A percentile compares a stretch with the other conserved stretches of the same genome.
phyloP scores from a whole-genome alignment of 2,888 invertebrate genomes.

The Leucophenga montana region DNA sequence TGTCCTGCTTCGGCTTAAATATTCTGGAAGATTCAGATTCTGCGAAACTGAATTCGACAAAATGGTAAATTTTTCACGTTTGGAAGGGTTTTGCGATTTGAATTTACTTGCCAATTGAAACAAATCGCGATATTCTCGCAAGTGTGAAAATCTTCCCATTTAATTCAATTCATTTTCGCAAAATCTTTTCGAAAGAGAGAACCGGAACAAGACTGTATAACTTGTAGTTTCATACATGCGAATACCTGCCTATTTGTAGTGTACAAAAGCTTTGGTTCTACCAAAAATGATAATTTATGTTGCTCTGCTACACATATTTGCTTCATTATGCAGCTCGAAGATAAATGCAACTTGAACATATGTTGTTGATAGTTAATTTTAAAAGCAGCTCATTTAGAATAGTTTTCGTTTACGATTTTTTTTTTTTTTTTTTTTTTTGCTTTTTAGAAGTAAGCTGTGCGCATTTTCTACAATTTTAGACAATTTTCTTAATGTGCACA shows the following conservation, averaged over 20 bases:
- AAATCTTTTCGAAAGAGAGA: no score
- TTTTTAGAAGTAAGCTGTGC: background rate
- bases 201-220: no score
- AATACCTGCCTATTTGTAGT: background rate
- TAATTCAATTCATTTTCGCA: no score
- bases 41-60: no score
- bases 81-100: no score
- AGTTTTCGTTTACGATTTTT: conserved; percentile 17
- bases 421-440: conserved; percentile 9
- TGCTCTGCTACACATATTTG: background rate
- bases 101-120: no score
- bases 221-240: no score
- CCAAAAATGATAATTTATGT: background rate
- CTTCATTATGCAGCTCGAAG: conserved; percentile 55
- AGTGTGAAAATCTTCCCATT: no score
- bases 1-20: no score
- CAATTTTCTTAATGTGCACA: conserved; percentile 46
- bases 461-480: conserved; percentile 1
- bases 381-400: conserved; percentile 60
- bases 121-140: no score
- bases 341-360: conserved; percentile 65
- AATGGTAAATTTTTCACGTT: no score
- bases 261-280: background rate
- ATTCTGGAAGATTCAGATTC: no score
- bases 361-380: conserved; percentile 68